These are phyloP conservation scores for Bombus impatiens DNA, from an alignment of 1,140 invertebrate genomes.

Conservation along the genomic window DNA sequence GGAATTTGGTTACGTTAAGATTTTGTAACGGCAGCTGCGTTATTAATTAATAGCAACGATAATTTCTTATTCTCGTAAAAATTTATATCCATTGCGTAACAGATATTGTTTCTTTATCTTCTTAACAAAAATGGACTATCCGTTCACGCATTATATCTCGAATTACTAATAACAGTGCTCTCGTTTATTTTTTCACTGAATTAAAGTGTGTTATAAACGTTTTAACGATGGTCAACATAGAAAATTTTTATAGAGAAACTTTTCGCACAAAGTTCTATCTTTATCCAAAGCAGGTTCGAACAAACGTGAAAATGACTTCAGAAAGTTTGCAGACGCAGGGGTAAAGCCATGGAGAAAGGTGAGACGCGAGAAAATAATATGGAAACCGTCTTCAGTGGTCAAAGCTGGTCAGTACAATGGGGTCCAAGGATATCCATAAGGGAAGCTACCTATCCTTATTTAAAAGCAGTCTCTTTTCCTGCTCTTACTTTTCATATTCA, in stretches of 20 bases:
- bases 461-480: constrained; percentile 34
- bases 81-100: too few relatives aligned
- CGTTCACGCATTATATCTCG: background rate
- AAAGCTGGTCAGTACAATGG: constrained; percentile 52
- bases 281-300: constrained; percentile 13
- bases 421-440: constrained; percentile 25
- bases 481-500: constrained; percentile 44
- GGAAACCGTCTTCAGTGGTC: constrained; percentile 45
- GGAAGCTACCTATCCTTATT: constrained; percentile 49
- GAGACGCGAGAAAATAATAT: constrained; percentile 48
- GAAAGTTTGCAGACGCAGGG: constrained; percentile 38
- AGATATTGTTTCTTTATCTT: too few relatives aligned
- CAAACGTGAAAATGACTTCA: constrained; percentile 25
- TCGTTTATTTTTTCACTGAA: background rate
- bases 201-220: background rate
- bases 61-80: too few relatives aligned
- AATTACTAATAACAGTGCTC: background rate
- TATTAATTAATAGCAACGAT: too few relatives aligned
- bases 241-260: background rate
- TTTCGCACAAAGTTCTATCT: constrained; percentile 30
- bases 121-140: background rate
- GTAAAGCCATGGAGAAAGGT: constrained; percentile 18
- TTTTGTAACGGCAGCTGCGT: too few relatives aligned
- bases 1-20: too few relatives aligned
- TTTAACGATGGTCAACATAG: background rate